phyloP scores from a whole-genome alignment of 2,888 invertebrate species.

The Yponomeuta sedellus region DNA sequence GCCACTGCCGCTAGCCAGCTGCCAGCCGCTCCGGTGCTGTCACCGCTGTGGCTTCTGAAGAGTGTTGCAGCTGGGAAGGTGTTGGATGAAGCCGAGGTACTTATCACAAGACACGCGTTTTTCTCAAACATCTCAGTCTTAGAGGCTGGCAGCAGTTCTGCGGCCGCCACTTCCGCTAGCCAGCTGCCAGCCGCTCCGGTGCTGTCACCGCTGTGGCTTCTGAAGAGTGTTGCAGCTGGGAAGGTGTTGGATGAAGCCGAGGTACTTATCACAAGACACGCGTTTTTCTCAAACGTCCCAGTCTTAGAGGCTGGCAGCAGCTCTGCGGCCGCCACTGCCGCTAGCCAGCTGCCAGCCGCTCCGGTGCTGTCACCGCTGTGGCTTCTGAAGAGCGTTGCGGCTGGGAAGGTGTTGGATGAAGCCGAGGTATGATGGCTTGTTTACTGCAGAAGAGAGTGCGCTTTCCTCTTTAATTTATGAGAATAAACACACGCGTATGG shows the following conservation, averaged over 20 bases:
- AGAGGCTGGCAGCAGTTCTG: too few species aligned
- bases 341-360: slow-evolving; percentile 15
- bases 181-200: slow-evolving; percentile 34
- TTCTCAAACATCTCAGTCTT: too few species aligned
- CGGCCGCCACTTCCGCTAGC: too few species aligned
- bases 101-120: too few species aligned
- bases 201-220: slow-evolving; percentile 45
- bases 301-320: slow-evolving; percentile 81
- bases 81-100: background rate
- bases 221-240: background rate
- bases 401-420: background rate
- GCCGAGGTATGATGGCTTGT: background rate
- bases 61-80: background rate
- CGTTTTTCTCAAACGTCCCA: too few species aligned
- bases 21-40: slow-evolving; percentile 51
- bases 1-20: background rate
- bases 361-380: slow-evolving; percentile 60
- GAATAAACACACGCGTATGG: slow-evolving; percentile 23
- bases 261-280: too few species aligned
- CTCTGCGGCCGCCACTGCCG: slow-evolving; percentile 33
- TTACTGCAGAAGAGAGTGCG: too few species aligned
- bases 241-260: background rate
- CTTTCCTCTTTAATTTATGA: too few species aligned
- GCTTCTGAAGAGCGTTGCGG: slow-evolving; percentile 4
- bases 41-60: slow-evolving; percentile 29